Base-by-base conservation (phyloP, 2,888 invertebrate genomes). In the Sinopyrophorus schimmeli region DNA sequence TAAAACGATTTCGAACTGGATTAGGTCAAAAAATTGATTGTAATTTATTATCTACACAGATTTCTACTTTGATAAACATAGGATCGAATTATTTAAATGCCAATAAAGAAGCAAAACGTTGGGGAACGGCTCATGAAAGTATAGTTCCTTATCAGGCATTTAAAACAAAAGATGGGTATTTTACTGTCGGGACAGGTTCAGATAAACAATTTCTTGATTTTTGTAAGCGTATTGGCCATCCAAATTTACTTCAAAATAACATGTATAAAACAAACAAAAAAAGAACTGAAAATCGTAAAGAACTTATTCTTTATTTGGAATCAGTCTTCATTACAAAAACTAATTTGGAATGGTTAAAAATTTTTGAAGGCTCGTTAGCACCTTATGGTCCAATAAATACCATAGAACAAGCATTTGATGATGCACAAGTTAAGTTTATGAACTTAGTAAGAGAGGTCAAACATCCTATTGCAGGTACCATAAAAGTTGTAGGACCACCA, bases 61-160 rank as follows among this genome's bases (percentile, higher is more conserved):
- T 96, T 20, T 83, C 94, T 0, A 83, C 86, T 63, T 79, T 98
- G 69, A 89, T 92, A 12, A 95, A 97, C 69, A 80, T 96, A 6
- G 95, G 86, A 0, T 87, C 87, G 1, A 94, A 91, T 73, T 97
- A 90, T 72, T 75, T 98, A 16, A 98, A 97, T 71, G 86, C 85
- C 31, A 87, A 86, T 0, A 77, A 65, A 14, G 90, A 92, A 63
- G 88, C 87, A 0, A 76, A 79, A 47, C 78, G 91, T 37, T 88
- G 87, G 83, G 97, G 97, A n/a, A 95, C 95, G 0, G 90, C 90
- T 0, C 97, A 98, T 70, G 89, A 86, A 49, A 94, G 91, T 67
- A 86, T 98, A 50, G 97, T 97, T 0, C 97, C 97, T 0, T 97
- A 98, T 67, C 87, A 96, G 77, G 83, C 89, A 2, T 97, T 96